Percentiles rank a stretch among this genome's conserved stretches.
Evolutionary conservation across 2,113 vertebrate genomes (phyloP).

Genomic region (Azemiops feae): DNA sequence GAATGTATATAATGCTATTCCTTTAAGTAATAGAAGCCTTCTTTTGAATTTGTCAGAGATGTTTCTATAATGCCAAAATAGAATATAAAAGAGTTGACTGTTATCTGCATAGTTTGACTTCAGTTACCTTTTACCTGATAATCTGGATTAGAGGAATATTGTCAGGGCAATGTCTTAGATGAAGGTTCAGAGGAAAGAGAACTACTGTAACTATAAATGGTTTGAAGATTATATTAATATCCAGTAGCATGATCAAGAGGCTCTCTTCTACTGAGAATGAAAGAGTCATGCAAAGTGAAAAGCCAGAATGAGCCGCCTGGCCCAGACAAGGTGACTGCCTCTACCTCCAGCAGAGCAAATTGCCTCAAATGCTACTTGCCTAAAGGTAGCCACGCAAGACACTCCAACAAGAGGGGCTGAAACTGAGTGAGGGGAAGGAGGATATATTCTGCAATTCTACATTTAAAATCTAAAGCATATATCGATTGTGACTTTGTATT

Average conservation of each 20-base stretch:
- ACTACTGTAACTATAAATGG: not conserved
- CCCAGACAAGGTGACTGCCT: not conserved
- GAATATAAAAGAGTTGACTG: not conserved
- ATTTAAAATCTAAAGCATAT: not conserved
- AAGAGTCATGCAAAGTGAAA: not conserved
- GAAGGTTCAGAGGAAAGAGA: not conserved
- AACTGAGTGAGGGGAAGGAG: not conserved
- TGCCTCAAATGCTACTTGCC: not conserved
- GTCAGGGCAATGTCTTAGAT: not conserved
- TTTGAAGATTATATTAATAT: not conserved
- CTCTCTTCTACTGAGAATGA: not conserved
- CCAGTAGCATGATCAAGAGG: not conserved
- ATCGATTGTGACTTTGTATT: not conserved
- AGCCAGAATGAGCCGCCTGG: not conserved
- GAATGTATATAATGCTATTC: not conserved
- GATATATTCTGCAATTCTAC: not conserved
- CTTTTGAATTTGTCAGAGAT: not conserved
- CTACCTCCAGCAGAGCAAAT: not conserved
- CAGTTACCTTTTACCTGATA: not conserved
- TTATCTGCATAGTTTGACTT: not conserved
- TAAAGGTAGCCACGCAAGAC: not conserved
- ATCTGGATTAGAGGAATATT: not conserved
- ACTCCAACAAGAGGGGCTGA: not conserved
- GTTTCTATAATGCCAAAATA: not conserved
- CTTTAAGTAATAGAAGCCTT: not conserved